These are phyloP conservation scores for Acomys russatus DNA, from an alignment of 2,797 vertebrate species.

Conservation along the genomic window DNA sequence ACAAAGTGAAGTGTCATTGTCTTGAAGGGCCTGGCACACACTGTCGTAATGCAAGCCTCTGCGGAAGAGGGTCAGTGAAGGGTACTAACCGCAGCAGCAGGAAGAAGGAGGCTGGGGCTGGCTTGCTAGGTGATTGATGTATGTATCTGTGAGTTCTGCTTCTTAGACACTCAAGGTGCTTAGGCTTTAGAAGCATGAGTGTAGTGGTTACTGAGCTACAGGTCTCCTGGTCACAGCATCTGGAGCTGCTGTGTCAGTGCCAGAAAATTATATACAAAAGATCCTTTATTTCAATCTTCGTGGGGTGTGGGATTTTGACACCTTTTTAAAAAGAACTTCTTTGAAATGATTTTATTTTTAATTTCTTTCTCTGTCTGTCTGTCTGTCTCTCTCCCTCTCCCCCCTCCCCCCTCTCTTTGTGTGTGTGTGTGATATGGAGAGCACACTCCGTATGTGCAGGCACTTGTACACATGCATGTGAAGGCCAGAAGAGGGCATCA, in stretches of 20 bases:
- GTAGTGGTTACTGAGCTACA: not conserved
- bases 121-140: not conserved
- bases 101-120: not conserved
- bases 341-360: not conserved
- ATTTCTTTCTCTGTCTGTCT: not conserved
- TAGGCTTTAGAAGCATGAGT: not conserved
- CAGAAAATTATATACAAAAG: not conserved
- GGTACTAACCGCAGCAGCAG: not conserved
- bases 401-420: not conserved
- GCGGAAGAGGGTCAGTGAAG: not conserved
- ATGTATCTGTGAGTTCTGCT: not conserved
- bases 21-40: not conserved
- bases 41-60: not conserved
- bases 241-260: not conserved
- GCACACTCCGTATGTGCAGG: not conserved
- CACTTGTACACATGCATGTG: not conserved
- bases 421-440: not conserved
- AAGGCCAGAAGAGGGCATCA: not conserved
- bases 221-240: not conserved
- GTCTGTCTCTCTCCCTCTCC: no score
- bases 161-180: not conserved
- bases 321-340: not conserved
- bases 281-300: not conserved
- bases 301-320: slow-evolving; percentile 4
- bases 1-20: not conserved